Conservation (phyloP, 2,113 vertebrate genomes). For the Eolophus roseicapilla region DNA sequence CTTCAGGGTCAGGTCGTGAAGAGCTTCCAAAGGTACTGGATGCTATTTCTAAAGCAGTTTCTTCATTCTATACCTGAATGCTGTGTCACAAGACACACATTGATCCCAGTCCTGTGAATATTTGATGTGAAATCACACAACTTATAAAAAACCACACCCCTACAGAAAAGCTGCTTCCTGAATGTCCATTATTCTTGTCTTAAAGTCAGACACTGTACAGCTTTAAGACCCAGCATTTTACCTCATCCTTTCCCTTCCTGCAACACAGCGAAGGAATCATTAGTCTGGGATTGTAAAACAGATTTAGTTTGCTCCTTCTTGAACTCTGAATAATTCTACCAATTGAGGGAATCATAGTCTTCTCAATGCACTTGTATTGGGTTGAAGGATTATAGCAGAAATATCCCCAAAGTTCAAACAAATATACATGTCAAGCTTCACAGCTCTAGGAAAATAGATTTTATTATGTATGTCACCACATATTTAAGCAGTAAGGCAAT, state of each 20-base stretch:
- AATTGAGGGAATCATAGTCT: conserved; percentile 9
- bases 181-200: not conserved
- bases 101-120: conserved; percentile 1
- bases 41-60: not conserved
- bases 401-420: conserved; percentile 64
- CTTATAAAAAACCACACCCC: not conserved
- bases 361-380: conserved; percentile 4
- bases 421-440: conserved; percentile 47
- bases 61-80: not conserved
- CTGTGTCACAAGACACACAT: not conserved
- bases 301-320: conserved; percentile 51
- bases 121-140: not conserved
- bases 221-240: not conserved
- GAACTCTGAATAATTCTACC: conserved; percentile 33
- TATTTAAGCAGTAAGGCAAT: conserved; percentile 62
- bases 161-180: not conserved
- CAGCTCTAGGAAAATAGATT: conserved; percentile 51
- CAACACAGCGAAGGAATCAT: not conserved
- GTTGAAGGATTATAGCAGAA: conserved; percentile 53
- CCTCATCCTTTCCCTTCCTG: not conserved
- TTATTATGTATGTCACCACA: conserved; percentile 56
- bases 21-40: not conserved
- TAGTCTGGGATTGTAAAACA: not conserved
- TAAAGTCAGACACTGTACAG: not conserved
- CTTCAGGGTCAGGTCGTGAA: not conserved